Conservation (phyloP, 2,113 vertebrate species). For the Circaetus cinerascens region DNA sequence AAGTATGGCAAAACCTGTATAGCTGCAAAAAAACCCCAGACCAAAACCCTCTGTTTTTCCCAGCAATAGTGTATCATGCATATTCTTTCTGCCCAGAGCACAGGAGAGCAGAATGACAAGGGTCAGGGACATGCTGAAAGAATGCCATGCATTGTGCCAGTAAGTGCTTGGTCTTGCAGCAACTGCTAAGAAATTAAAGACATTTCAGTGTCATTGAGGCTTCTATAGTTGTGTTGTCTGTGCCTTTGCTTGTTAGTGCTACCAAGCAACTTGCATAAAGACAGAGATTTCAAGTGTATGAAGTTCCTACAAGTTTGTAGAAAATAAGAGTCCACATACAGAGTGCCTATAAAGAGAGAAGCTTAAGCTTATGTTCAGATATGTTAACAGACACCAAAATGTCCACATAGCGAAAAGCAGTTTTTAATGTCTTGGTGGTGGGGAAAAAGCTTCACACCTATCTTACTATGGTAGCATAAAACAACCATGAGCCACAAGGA, state of each 20-base stretch:
- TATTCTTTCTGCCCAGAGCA: background rate
- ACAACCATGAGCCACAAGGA: background rate
- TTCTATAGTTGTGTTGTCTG: background rate
- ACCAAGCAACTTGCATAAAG: background rate
- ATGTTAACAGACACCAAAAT: background rate
- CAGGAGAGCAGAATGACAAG: background rate
- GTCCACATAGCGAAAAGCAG: background rate
- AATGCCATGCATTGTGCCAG: background rate
- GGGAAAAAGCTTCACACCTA: background rate
- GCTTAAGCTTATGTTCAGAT: background rate
- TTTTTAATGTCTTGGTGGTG: background rate
- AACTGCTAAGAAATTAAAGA: background rate
- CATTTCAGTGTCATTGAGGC: background rate
- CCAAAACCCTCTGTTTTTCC: background rate
- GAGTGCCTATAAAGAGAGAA: background rate
- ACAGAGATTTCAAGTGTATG: accelerated
- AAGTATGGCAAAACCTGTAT: background rate
- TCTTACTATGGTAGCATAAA: background rate
- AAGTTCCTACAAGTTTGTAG: background rate
- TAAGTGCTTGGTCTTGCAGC: background rate
- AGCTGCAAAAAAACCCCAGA: background rate
- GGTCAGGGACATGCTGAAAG: background rate
- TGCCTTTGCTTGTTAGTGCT: background rate
- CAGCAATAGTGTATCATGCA: background rate
- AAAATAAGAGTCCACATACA: background rate